Base-by-base conservation (phyloP, 2,113 vertebrate genomes). In the Gavia stellata region DNA sequence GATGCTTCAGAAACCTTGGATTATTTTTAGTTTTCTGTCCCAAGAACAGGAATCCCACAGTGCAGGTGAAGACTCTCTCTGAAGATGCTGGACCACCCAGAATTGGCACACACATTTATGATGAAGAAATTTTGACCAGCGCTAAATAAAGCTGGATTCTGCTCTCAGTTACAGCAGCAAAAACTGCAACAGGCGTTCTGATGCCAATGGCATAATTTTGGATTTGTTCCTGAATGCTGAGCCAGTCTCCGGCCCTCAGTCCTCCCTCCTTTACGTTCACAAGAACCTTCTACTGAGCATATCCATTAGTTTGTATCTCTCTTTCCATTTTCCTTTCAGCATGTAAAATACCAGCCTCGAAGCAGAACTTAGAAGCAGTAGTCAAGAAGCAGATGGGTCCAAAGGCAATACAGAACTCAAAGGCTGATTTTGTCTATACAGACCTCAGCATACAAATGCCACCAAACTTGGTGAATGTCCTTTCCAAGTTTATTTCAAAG, bases 321-420 rank as follows among this genome's bases (percentile, higher is more conserved):
- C 65, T 92, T 94, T 90, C 75, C 71, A 92, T 93, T 61, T 82
- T 94, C 58, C 62, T 96, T 97, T 96, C 91, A 78, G 67, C 50
- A 24, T 67, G 66, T 80, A 67, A 95, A 93, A 92, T 75, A 67
- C 17, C 56, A 88, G 82, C 18, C 61, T 89, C 14, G 7, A 91
- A 94, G 79, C 28, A 86, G 81, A 79, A 68, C 29, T 88, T 84
- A 19, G 42, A 75, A 49, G 70, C 52, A 80, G 16, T 50, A 65
- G 55, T 74, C 70, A 74, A 86, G 80, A 95, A 90, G 86, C 58
- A 84, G 86, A 74, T 70, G 70, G 77, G 74, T 80, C 56, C 81
- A 40, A 55, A 50, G 62, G 78, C 79, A 49, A 72, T 26, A 40
- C 23, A 62, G 50, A 81, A 83, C 44, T 68, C 63, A 83, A 55